These are phyloP conservation scores for Spilosoma lubricipeda DNA, from an alignment of 2,888 invertebrate genomes.

Conservation along the genomic window DNA sequence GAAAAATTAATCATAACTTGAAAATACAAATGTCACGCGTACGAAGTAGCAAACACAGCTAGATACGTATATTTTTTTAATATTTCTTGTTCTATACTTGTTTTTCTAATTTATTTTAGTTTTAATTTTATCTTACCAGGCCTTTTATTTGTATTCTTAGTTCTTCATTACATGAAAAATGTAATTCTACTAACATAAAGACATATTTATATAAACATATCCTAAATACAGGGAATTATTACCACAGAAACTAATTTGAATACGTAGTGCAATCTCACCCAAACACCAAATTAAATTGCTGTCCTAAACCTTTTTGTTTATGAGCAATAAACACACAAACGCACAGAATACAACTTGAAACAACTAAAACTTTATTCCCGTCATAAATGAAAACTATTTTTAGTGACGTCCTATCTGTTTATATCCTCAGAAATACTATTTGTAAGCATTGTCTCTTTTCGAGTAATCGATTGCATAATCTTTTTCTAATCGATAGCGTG, in stretches of 20 bases:
- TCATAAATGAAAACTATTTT: slow-evolving; percentile 11
- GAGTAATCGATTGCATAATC: not conserved
- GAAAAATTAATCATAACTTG: too few species aligned
- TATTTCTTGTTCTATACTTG: too few species aligned
- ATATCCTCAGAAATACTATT: not conserved
- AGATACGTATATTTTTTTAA: too few species aligned
- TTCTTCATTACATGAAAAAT: too few species aligned
- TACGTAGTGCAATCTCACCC: slow-evolving; percentile 5
- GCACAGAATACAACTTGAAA: not conserved
- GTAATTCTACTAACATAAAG: too few species aligned
- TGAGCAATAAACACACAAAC: slow-evolving; percentile 9
- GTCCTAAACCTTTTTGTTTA: slow-evolving; percentile 12
- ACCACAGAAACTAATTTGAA: slow-evolving; percentile 6
- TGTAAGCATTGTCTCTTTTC: not conserved
- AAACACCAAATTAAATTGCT: slow-evolving; percentile 4
- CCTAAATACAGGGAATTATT: not conserved
- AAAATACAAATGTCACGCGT: too few species aligned
- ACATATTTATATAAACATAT: not conserved
- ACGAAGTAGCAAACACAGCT: too few species aligned
- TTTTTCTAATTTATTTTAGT: too few species aligned
- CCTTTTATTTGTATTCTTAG: too few species aligned
- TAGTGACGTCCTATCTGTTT: not conserved
- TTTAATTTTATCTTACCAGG: too few species aligned
- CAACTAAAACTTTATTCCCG: slow-evolving; percentile 10
- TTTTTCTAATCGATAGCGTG: not conserved